Evolutionary conservation across 2,888 invertebrate genomes (phyloP).

Genomic region (Zygaena filipendulae): DNA sequence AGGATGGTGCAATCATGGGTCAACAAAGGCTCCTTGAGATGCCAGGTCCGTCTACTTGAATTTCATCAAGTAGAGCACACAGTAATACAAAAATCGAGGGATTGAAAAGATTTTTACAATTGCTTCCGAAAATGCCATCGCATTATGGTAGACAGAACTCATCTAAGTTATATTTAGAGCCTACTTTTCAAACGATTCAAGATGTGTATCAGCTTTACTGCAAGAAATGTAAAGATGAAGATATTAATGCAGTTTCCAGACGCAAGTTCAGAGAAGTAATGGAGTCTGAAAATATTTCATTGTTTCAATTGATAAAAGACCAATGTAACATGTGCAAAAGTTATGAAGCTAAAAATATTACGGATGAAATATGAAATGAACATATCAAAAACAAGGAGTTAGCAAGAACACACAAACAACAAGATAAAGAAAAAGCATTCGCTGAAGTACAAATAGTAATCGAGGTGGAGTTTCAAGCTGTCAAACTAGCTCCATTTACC

Average conservation of each 20-base stretch:
- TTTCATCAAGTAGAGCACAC: not conserved
- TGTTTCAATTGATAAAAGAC: conserved; percentile 10
- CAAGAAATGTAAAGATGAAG: too few species aligned
- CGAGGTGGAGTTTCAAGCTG: conserved; percentile 14
- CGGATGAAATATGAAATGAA: conserved; percentile 3
- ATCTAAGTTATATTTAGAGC: conserved; percentile 10
- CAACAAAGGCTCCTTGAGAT: conserved; percentile 2
- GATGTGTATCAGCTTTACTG: too few species aligned
- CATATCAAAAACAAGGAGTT: conserved; percentile 8
- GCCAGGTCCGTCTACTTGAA: conserved; percentile 1
- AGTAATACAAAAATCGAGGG: too few species aligned
- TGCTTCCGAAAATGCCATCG: conserved; percentile 10
- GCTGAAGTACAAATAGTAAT: conserved; percentile 11
- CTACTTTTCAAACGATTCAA: too few species aligned
- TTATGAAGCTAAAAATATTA: conserved; percentile 6
- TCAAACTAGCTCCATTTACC: conserved; percentile 13
- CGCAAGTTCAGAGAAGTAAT: conserved; percentile 5
- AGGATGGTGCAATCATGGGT: conserved; percentile 4
- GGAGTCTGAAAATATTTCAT: conserved; percentile 6
- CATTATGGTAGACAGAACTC: conserved; percentile 10
- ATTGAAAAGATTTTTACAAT: conserved; percentile 1
- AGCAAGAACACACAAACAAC: conserved; percentile 11
- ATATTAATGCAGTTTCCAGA: too few species aligned
- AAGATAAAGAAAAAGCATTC: conserved; percentile 8
- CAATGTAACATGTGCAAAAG: conserved; percentile 8